Percentiles rank a stretch among this genome's conserved stretches.
Conservation (phyloP, 2,888 invertebrate genomes). For the Archaeoteleia sp. region DNA sequence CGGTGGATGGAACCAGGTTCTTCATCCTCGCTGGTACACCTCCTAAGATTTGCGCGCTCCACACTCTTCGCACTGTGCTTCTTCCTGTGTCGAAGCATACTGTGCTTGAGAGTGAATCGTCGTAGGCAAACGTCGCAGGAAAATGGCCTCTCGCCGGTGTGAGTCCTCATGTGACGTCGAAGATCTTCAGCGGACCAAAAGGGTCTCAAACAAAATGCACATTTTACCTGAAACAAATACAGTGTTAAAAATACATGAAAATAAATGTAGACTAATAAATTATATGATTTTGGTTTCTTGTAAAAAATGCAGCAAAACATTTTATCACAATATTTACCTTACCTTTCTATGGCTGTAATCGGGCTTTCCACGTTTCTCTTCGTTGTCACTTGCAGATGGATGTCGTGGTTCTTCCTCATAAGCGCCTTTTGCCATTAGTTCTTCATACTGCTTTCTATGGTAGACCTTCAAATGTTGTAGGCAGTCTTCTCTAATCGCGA, state of each 20-base stretch:
- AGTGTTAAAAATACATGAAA: too few relatives aligned
- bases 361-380: slow-evolving; percentile 85
- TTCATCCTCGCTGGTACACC: slow-evolving; percentile 76
- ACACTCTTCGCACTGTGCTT: slow-evolving; percentile 79
- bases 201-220: slow-evolving; percentile 93
- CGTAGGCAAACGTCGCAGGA: slow-evolving; percentile 92
- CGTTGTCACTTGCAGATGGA: slow-evolving; percentile 78
- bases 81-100: slow-evolving; percentile 94
- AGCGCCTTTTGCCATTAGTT: slow-evolving; percentile 89
- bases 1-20: slow-evolving; percentile 69
- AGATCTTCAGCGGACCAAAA: slow-evolving; percentile 97
- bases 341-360: slow-evolving; percentile 92
- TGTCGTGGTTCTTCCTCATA: slow-evolving; percentile 74
- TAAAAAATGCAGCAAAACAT: too few relatives aligned
- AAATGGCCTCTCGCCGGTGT: slow-evolving; percentile 94
- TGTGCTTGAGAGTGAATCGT: slow-evolving; percentile 93
- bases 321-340: slow-evolving; percentile 58
- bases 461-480: slow-evolving; percentile 86
- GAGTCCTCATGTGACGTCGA: slow-evolving; percentile 94
- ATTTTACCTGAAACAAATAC: slow-evolving; percentile 80
- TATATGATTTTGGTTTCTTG: too few relatives aligned
- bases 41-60: slow-evolving; percentile 40
- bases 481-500: slow-evolving; percentile 85
- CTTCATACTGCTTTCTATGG: slow-evolving; percentile 87
- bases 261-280: too few relatives aligned